Evolutionary conservation across 2,797 vertebrate species (phyloP).

Genomic region (Hippoglossus hippoglossus): DNA sequence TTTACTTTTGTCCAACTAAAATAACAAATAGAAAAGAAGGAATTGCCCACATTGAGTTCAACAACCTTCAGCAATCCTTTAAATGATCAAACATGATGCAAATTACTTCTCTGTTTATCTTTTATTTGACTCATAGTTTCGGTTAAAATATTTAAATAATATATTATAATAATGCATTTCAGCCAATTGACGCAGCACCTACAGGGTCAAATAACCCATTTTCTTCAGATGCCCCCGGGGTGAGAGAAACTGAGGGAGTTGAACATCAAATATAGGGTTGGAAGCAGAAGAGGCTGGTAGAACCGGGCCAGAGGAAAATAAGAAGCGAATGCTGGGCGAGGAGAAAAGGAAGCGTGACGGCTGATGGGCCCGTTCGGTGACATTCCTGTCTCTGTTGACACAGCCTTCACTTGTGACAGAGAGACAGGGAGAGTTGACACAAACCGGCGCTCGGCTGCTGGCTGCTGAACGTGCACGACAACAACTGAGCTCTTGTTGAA

Average conservation of each 20-base stretch:
- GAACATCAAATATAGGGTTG: neutral
- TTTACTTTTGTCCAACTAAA: too few species aligned
- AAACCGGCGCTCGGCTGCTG: slow-evolving; percentile 14
- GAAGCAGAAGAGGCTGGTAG: slow-evolving; percentile 5
- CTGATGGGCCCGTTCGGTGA: slow-evolving; percentile 69
- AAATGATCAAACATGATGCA: neutral
- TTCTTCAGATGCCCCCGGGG: neutral
- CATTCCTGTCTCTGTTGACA: slow-evolving; percentile 80
- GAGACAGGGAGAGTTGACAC: slow-evolving; percentile 15
- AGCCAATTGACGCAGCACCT: neutral
- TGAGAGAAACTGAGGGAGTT: slow-evolving; percentile 4
- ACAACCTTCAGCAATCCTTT: too few species aligned
- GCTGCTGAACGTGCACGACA: slow-evolving; percentile 18
- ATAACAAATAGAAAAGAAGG: too few species aligned
- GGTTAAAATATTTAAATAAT: neutral
- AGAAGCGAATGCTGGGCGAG: slow-evolving; percentile 16
- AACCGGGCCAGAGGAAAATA: slow-evolving; percentile 7
- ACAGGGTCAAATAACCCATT: neutral
- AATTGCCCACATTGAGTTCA: too few species aligned
- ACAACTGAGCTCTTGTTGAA: slow-evolving; percentile 36
- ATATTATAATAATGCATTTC: neutral
- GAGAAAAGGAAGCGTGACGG: slow-evolving; percentile 39
- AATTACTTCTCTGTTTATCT: neutral
- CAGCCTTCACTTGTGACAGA: slow-evolving; percentile 65
- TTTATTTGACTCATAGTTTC: neutral